Evolutionary conservation across 2,113 vertebrate genomes (phyloP).

Genomic region (Nanorana parkeri): DNA sequence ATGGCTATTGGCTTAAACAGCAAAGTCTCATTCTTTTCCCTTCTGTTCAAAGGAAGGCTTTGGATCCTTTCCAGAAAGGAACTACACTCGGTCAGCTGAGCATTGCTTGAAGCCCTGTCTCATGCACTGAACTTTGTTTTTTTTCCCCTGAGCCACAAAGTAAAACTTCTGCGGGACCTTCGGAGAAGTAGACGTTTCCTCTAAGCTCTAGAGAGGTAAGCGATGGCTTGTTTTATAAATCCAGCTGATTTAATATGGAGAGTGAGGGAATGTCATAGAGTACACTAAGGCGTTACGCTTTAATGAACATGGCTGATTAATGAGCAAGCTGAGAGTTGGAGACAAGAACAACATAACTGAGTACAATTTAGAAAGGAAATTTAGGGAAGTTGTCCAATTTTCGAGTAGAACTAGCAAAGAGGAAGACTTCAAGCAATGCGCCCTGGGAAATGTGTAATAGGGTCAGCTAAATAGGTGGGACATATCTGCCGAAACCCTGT

Average conservation of each 20-base stretch:
- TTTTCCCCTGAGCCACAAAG: background rate
- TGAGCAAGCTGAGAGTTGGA: no score
- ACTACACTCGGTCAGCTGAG: constrained; percentile 49
- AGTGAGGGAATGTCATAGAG: background rate
- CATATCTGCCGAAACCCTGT: no score
- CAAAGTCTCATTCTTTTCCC: background rate
- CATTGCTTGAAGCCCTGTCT: constrained; percentile 11
- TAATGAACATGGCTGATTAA: background rate
- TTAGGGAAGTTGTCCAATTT: background rate
- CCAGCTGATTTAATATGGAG: background rate
- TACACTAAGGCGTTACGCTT: background rate
- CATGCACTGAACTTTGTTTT: background rate
- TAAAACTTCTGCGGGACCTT: background rate
- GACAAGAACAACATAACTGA: no score
- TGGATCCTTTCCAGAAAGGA: constrained; percentile 46
- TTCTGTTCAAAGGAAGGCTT: constrained; percentile 8
- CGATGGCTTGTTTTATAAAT: background rate
- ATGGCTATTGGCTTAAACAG: constrained; percentile 26
- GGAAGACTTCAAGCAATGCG: no score
- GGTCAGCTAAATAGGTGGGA: no score
- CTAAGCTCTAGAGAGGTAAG: background rate
- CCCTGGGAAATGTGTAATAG: no score
- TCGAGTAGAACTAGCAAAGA: no score
- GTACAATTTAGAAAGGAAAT: background rate
- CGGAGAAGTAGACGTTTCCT: background rate